Percentiles rank a stretch among this genome's conserved stretches.
Conservation (phyloP, 2,113 vertebrate species). For the Salvelinus sp. region DNA sequence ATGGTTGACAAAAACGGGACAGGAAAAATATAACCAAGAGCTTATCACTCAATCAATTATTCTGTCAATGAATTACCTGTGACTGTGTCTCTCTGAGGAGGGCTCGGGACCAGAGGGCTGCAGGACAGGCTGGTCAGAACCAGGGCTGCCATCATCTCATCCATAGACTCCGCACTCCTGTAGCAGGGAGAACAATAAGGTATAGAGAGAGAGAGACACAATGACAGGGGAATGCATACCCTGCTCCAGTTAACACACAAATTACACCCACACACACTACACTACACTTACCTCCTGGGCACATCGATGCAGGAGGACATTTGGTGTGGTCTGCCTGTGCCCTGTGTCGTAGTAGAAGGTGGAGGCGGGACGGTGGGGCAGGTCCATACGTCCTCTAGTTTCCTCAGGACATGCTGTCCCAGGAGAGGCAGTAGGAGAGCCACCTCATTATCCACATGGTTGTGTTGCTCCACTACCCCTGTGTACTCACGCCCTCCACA, state of each 20-base stretch:
- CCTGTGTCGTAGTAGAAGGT: neutral
- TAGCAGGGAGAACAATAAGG: neutral
- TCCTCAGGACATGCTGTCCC: conserved; percentile 69
- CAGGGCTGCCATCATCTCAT: conserved; percentile 94
- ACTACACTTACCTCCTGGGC: conserved; percentile 79
- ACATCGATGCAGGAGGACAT: conserved; percentile 85
- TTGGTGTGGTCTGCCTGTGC: conserved; percentile 39
- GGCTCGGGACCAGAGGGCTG: conserved; percentile 84
- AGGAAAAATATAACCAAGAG: no score
- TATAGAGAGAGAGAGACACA: neutral
- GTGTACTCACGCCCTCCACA: conserved; percentile 67
- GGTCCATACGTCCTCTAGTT: conserved; percentile 67
- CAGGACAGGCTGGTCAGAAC: conserved; percentile 92
- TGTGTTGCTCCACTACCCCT: conserved; percentile 70
- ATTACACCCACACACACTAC: neutral
- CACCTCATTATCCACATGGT: conserved; percentile 66
- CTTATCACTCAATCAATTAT: no score
- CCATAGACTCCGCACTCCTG: conserved; percentile 78
- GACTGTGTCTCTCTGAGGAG: conserved; percentile 59
- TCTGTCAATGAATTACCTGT: conserved; percentile 68
- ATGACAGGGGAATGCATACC: neutral
- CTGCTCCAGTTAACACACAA: neutral
- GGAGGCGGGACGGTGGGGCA: conserved; percentile 21
- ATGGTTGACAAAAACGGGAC: no score
- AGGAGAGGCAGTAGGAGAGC: conserved; percentile 69